Percentiles rank a stretch among this genome's conserved stretches.
Conservation (phyloP, 2,797 vertebrate species). For the Rhinatrema bivittatum region DNA sequence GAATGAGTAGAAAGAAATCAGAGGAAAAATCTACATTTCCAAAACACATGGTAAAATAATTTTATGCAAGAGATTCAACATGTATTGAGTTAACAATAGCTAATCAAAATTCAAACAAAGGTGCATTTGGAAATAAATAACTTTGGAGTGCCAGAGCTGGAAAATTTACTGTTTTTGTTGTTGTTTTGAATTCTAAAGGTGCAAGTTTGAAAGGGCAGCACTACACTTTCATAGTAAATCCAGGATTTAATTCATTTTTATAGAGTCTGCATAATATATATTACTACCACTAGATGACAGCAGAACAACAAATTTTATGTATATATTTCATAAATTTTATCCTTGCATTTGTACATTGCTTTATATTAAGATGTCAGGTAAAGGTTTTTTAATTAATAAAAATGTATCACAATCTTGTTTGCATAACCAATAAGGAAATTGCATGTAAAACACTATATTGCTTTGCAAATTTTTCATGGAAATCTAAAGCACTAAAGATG, state of each 20-base stretch:
- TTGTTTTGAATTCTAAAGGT: conserved; percentile 13
- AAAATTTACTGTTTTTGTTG: not conserved
- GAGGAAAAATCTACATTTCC: too few relatives aligned
- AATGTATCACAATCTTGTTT: conserved; percentile 8
- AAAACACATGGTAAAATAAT: not conserved
- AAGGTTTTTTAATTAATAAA: conserved; percentile 24
- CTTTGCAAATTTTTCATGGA: too few relatives aligned
- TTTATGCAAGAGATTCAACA: not conserved
- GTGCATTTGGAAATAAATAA: conserved; percentile 1
- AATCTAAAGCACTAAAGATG: too few relatives aligned
- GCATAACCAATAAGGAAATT: conserved; percentile 7
- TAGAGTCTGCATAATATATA: not conserved
- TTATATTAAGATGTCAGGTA: conserved; percentile 2
- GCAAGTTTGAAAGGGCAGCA: conserved; percentile 5
- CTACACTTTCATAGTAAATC: conserved; percentile 17
- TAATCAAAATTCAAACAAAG: conserved; percentile 5
- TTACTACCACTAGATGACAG: conserved; percentile 49
- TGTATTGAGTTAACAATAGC: not conserved
- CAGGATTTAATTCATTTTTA: conserved; percentile 2
- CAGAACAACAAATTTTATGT: conserved; percentile 32
- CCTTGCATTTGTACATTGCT: not conserved
- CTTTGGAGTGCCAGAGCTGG: conserved; percentile 1
- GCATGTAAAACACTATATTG: too few relatives aligned
- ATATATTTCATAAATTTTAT: conserved; percentile 6
- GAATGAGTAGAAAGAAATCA: too few relatives aligned